A percentile compares a stretch with the other conserved stretches of the same genome.
Evolutionary conservation across 2,797 vertebrate genomes (phyloP).

Genomic region (Onychomys leucogaster): DNA sequence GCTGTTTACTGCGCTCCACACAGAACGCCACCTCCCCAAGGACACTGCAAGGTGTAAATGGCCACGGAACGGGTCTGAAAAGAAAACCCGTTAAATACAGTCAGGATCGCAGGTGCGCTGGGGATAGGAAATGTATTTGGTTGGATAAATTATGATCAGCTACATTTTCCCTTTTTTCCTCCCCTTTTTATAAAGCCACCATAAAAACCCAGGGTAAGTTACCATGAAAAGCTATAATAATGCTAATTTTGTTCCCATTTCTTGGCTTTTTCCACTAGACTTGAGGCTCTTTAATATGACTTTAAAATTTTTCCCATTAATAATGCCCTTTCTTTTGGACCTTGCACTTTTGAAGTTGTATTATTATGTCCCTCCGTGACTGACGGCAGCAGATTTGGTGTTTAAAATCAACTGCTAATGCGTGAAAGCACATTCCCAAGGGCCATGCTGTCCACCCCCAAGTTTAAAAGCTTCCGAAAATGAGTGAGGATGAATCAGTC

Average conservation of each 20-base stretch:
- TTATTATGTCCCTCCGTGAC: constrained; percentile 73
- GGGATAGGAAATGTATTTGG: constrained; percentile 64
- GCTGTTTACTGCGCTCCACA: constrained; percentile 42
- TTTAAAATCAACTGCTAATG: constrained; percentile 68
- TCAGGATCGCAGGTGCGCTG: constrained; percentile 37
- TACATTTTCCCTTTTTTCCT: constrained; percentile 59
- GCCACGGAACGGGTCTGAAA: constrained; percentile 41
- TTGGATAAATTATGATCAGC: constrained; percentile 74
- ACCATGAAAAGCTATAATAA: constrained; percentile 84
- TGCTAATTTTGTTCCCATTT: constrained; percentile 85
- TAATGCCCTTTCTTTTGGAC: constrained; percentile 77
- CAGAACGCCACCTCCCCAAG: constrained; percentile 49
- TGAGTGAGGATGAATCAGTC: constrained; percentile 27
- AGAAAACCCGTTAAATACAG: constrained; percentile 68
- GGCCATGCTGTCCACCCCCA: constrained; percentile 56
- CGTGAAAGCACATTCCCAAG: constrained; percentile 61
- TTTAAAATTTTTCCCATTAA: constrained; percentile 76
- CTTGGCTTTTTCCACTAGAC: constrained; percentile 80
- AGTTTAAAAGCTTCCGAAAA: constrained; percentile 67
- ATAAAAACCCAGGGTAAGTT: constrained; percentile 81
- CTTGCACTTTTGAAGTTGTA: constrained; percentile 77
- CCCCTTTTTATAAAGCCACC: constrained; percentile 42
- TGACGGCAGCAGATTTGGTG: constrained; percentile 57
- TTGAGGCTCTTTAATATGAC: constrained; percentile 81
- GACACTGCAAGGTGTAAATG: constrained; percentile 54